Evolutionary conservation across 1,140 invertebrate genomes (phyloP).

Genomic region (Probaryconus sp.): DNA sequence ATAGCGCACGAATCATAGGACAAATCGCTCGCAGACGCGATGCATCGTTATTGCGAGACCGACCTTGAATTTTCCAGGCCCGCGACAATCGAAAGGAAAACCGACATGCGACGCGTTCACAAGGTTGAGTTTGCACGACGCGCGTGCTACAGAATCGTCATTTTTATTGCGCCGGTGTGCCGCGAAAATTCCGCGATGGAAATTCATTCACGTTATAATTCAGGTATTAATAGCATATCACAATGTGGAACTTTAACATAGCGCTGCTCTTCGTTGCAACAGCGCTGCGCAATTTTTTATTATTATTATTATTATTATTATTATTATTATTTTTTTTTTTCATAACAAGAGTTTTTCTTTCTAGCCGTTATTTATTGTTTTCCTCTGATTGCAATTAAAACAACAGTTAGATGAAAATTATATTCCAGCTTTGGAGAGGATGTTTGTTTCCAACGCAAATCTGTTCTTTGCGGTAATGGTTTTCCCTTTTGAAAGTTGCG

Average conservation of each 20-base stretch:
- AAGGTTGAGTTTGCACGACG: constrained; percentile 57
- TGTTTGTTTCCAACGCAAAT: no score
- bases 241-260: constrained; percentile 20
- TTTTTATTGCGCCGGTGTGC: constrained; percentile 59
- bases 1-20: constrained; percentile 21
- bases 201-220: constrained; percentile 52
- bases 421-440: no score
- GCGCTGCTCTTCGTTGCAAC: no score
- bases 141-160: constrained; percentile 60
- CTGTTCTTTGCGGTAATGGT: no score
- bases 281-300: no score
- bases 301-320: no score
- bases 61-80: constrained; percentile 66
- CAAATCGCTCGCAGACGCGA: constrained; percentile 48
- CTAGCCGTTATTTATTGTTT: no score
- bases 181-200: constrained; percentile 47
- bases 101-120: constrained; percentile 53
- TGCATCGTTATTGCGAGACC: constrained; percentile 60
- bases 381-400: no score
- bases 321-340: no score
- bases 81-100: constrained; percentile 67
- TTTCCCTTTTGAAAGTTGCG: no score
- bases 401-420: no score
- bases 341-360: no score
- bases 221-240: constrained; percentile 45